Base-by-base conservation (phyloP, 1,140 invertebrate genomes). In the Danaus melanippus region DNA sequence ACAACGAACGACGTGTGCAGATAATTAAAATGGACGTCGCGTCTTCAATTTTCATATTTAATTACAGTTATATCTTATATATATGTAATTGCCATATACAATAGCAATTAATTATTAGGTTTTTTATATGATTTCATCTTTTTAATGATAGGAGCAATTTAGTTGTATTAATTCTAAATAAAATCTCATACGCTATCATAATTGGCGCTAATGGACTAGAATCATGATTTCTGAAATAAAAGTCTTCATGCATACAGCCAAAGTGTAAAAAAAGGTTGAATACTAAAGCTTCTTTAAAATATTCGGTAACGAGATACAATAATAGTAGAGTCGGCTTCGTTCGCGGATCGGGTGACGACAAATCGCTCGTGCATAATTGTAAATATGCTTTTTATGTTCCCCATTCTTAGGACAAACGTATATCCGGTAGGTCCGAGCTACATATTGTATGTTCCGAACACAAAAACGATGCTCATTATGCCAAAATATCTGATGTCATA, bases 281-380 rank as follows among this genome's bases (percentile, higher is more conserved):
- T 32, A 32, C 21, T 32, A 56, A 51, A 41, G 45, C 53, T 60
- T 60, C 45, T 42, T 52, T 46, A 43, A 48, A 56, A 46, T 61
- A 32, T 55, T 58, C 43, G 40, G 79, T 76, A 84, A 86, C 61
- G 40, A 57, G 75, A 83, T 81, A 81, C 67, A 76, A 76, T 81
- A 82, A 83, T 81, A 71, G 66, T 62, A 53, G 60, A 32, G 21
- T 56, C 58, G 72, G 67, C 64, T 71, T 67, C 62, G 49, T 58
- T 67, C 61, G 61, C 68, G 71, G 81, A 83, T 83, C 77, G 66
- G 69, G 71, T 86, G 80, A 79, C 83, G 78, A 80, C 79, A 86
- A 84, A 83, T 84, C 76, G 76, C 72, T 84, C 75, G 79, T 83
- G 76, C 70, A 86, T 83, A 82, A 82, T 86, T 76, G 76, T 76